Base-by-base conservation (phyloP, 2,113 vertebrate species). In the Leptodactylus fuscus region DNA sequence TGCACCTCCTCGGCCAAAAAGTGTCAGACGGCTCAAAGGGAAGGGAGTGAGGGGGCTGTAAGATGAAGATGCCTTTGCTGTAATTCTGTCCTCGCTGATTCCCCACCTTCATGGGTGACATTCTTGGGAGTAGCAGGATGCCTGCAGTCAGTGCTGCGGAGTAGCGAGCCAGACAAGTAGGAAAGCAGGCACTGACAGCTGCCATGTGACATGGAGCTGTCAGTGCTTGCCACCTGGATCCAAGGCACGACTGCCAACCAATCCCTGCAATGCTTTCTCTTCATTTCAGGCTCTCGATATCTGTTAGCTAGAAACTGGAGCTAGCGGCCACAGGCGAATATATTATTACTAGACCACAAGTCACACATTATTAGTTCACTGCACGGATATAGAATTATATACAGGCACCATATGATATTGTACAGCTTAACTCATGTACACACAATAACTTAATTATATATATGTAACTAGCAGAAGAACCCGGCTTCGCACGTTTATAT, bases 151-250 rank as follows among this genome's bases (percentile, higher is more conserved):
- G 87, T 73, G 58, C 80, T 78, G 73, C 80, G 67, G 83, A 89
- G 24, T 69, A 74, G 81, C 41, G 89, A 85, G 84, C 85, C 81
- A 85, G 87, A 13, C 55, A 84, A 90, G 62, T 86, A 75, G 82
- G 71, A 90, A 89, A 85, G 87, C 75, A 85, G 87, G 81, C 55
- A 87, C 80, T 73, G 90, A 71, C 74, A 87, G 85, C 85, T 82
- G 90, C 88, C 88, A 91, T 82, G 90, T 91, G 88, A 92, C 87
- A 51, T 76, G 78, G 38, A 38, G 69, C 85, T 65, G 88, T 88
- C 91, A 91, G 82, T 88, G 69, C 20, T 27, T 75, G 90, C 88
- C 91, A 91, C 89, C 90, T 88, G 90, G 58, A 81, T 88, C 88
- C 85, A 51, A 85, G 87, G 62, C 27, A 76, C 86, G 78, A 13